These are phyloP conservation scores for Ruditapes philippinarum DNA, from an alignment of 1,140 invertebrate species.

Conservation along the genomic window DNA sequence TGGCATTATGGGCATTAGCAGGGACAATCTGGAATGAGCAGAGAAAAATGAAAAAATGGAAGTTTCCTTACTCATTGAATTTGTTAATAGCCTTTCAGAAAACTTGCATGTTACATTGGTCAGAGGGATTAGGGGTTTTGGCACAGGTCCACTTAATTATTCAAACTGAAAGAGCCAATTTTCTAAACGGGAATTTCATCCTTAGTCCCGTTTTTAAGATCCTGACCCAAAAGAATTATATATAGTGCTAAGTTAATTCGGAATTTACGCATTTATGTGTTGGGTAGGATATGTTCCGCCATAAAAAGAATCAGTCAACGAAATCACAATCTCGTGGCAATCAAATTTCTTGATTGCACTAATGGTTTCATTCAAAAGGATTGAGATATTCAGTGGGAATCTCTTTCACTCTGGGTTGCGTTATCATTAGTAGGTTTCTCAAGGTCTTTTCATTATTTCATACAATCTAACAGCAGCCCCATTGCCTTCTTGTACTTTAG, in stretches of 20 bases:
- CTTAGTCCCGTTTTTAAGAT: constrained; percentile 81
- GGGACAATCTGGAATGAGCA: constrained; percentile 82
- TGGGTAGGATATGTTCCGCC: constrained; percentile 84
- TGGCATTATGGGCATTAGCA: constrained; percentile 85
- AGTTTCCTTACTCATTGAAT: constrained; percentile 83
- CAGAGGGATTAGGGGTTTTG: constrained; percentile 84
- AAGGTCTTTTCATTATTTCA: too few relatives aligned
- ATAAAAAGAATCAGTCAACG: constrained; percentile 82
- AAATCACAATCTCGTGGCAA: constrained; percentile 80
- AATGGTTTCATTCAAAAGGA: constrained; percentile 83
- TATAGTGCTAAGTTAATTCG: constrained; percentile 84
- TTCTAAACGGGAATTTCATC: constrained; percentile 84
- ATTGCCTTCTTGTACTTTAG: too few relatives aligned
- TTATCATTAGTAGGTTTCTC: constrained; percentile 83
- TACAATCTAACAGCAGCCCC: too few relatives aligned
- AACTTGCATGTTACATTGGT: constrained; percentile 85
- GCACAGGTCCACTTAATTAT: constrained; percentile 82
- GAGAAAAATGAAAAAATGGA: constrained; percentile 83
- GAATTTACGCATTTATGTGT: constrained; percentile 84
- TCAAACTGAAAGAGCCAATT: constrained; percentile 80
- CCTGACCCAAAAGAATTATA: constrained; percentile 83
- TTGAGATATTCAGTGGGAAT: constrained; percentile 84
- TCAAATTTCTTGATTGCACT: constrained; percentile 83
- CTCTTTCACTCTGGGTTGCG: constrained; percentile 82
- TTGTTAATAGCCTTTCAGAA: constrained; percentile 83